These are phyloP conservation scores for Euplexia lucipara DNA, from an alignment of 2,888 invertebrate species.

Conservation along the genomic window DNA sequence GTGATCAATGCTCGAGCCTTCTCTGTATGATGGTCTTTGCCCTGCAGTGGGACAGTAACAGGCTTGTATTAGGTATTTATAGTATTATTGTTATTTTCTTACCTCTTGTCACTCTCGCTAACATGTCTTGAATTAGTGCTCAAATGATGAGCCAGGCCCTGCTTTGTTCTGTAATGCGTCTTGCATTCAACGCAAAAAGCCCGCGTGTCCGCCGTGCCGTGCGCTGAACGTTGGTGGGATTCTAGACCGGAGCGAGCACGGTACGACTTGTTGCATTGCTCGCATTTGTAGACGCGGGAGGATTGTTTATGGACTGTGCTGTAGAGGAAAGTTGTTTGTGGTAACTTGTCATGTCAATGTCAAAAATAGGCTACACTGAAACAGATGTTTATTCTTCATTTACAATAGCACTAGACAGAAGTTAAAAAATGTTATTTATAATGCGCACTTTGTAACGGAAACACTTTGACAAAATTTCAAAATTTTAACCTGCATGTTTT, in stretches of 20 bases:
- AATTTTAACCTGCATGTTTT: too few relatives aligned
- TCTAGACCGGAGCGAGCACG: conserved; percentile 70
- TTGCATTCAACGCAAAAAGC: conserved; percentile 70
- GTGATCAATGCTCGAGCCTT: too few relatives aligned
- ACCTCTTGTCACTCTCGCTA: conserved; percentile 72
- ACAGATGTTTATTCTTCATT: too few relatives aligned
- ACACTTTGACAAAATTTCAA: too few relatives aligned
- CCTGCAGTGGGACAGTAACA: too few relatives aligned
- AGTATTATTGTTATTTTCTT: conserved; percentile 10
- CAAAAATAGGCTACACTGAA: too few relatives aligned
- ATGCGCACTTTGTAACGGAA: too few relatives aligned
- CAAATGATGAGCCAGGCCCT: conserved; percentile 73
- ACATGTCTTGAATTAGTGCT: conserved; percentile 76
- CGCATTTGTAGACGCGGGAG: conserved; percentile 69
- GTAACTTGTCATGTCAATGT: too few relatives aligned
- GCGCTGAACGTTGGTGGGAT: conserved; percentile 63
- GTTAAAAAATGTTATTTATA: too few relatives aligned
- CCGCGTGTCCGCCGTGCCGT: conserved; percentile 32
- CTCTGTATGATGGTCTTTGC: too few relatives aligned
- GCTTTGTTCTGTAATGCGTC: conserved; percentile 69
- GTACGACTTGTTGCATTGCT: conserved; percentile 72
- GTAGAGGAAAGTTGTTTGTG: conserved; percentile 2
- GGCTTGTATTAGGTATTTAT: too few relatives aligned
- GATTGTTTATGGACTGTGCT: conserved; percentile 76
- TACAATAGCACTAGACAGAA: too few relatives aligned